phyloP scores from a whole-genome alignment of 2,797 vertebrate genomes.

The Coendou prehensilis region DNA sequence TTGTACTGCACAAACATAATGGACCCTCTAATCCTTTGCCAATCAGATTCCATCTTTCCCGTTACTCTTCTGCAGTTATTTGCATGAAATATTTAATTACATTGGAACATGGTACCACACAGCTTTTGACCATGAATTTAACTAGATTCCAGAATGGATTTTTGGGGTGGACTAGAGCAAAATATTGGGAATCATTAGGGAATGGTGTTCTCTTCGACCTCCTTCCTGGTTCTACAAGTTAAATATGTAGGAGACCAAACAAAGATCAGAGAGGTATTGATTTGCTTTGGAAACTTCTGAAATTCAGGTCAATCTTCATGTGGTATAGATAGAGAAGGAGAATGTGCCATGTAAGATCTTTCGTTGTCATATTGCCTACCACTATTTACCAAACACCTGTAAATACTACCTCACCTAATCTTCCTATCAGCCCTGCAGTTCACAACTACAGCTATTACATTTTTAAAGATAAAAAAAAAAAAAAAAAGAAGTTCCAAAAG shows the following conservation, averaged over 20 bases:
- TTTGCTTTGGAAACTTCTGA: not conserved
- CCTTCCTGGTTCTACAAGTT: not conserved
- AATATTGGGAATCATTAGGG: not conserved
- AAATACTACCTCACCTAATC: not conserved
- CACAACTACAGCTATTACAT: not conserved
- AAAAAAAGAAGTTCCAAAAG: constrained; percentile 11
- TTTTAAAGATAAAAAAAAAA: constrained; percentile 32
- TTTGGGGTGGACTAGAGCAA: not conserved
- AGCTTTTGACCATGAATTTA: constrained; percentile 30
- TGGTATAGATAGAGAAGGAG: not conserved
- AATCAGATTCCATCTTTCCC: not conserved
- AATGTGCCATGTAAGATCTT: not conserved
- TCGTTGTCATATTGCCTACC: not conserved
- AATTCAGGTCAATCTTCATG: not conserved
- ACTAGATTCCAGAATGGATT: not conserved
- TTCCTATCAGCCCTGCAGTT: not conserved
- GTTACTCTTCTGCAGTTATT: not conserved
- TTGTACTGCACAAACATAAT: not conserved
- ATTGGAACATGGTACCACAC: not conserved
- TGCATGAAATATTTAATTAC: constrained; percentile 16
- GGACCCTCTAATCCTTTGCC: not conserved
- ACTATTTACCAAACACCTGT: not conserved
- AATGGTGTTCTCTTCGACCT: not conserved
- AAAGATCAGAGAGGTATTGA: not conserved
- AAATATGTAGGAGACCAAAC: constrained; percentile 16